Evolutionary conservation across 1,140 invertebrate species (phyloP), one percentile per base, ranked within the genome.

Genomic region (Zaprionus ghesquierei): DNA sequence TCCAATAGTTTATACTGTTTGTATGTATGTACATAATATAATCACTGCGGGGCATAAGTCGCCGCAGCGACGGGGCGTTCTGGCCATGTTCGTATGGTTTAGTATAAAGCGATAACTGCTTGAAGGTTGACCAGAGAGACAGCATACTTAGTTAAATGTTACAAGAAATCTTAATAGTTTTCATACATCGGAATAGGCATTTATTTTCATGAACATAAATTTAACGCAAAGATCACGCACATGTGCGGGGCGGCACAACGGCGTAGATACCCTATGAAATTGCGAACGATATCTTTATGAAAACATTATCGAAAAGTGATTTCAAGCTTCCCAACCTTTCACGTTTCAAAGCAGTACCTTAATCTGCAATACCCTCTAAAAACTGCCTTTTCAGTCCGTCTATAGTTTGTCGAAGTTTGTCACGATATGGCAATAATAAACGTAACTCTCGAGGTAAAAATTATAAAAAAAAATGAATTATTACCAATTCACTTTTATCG

Each of bases 81-180:
- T 46, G 41, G 18, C 41, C 41, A 46, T 46, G 18, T 46, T 22
- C 41, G 41, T 18, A 22, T 46, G 12, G 41, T 20, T 22, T 6
- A 22, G 41, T 46, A 46, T 22, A 20, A 22, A 20, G 41, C 41
- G 41, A 46, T 46, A 46, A 46, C 41, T 46, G 41, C 41, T 46
- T 22, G 41, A 46, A 46, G 41, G 41, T 46, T 46, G 41, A 46
- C 41, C 41, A 46, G 41, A 46, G 41, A 46, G 41, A 22, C 41
- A 46, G 41, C 41, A 46, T 46, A 46, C 41, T 46, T 46, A 46
- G 41, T 46, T 46, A 46, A 46, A 46, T 46, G 41, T 46, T 46
- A 46, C 41, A 46, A 46, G 41, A 46, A 18, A 20, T 46, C 18
- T 46, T 46, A 46, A 46, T 46, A 46, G 41, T 22, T 46, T 46